Base-by-base conservation (phyloP, 2,888 invertebrate species). In the Spilarctia lutea region DNA sequence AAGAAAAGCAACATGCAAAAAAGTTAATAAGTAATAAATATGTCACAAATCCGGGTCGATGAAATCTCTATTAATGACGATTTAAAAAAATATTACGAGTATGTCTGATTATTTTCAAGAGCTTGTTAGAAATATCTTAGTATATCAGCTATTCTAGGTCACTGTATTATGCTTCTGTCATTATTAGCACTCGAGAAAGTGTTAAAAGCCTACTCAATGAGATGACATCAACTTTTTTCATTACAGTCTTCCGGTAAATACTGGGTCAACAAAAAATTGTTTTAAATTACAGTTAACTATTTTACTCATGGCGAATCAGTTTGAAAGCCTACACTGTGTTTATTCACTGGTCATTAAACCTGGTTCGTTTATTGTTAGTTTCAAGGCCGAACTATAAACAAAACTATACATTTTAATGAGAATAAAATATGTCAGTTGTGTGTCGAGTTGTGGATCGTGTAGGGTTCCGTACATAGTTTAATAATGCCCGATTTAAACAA, bases 271-370 rank as follows among this genome's bases (percentile, higher is more conserved):
- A 48, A 33, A 45, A 45, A 74, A 63, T 39, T 33, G 35, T 48
- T 45, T 42, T 27, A 45, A 74, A 48, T 48, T 30, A 48, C 48
- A 65, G 71, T 65, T 63, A n/a, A n/a, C 65, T 30, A 45, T 30
- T 65, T 48, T 16, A 8, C 63, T 73, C 52, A 67, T 45, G 67
- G 39, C 33, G 65, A 74, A 71, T 74, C n/a, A 30, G 60, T 70
- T 67, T 60, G 35, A 63, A 67, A 67, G 67, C 39, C 63, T 63
- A 63, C 45, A 27, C 39, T 39, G 65, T 68, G 42, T 74, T 27
- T 68, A 63, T 63, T 67, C 33, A 60, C 35, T 65, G 73, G 76
- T 73, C 76, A 76, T 68, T 73, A 73, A 71, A 75, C 73, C 33
- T 65, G 18, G 35, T 60, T 27, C 18, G 70, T 67, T 52, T 73